phyloP scores from a whole-genome alignment of 2,888 invertebrate genomes.

The Tipula unca region DNA sequence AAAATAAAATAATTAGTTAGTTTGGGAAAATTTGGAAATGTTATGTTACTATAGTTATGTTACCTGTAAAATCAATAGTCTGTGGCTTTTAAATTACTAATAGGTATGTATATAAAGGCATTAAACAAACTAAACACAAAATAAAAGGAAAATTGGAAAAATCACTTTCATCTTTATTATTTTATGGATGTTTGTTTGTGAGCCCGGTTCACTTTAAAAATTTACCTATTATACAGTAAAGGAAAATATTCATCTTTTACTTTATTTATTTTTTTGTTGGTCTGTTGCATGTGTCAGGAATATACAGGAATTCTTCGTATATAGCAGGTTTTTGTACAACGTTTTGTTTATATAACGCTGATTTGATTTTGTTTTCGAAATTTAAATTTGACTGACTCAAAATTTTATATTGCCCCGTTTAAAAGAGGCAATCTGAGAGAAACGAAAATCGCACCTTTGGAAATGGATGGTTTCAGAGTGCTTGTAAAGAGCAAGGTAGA shows the following conservation, averaged over 20 bases:
- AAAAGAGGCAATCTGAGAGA: too few relatives aligned
- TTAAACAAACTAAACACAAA: neutral
- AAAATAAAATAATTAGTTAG: neutral
- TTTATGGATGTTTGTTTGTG: neutral
- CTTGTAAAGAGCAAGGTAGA: too few relatives aligned
- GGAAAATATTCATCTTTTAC: neutral
- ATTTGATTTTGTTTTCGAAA: too few relatives aligned
- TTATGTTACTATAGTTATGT: neutral
- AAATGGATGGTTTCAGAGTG: too few relatives aligned
- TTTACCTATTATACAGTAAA: neutral
- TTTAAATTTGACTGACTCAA: too few relatives aligned
- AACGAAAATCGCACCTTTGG: too few relatives aligned
- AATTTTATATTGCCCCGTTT: too few relatives aligned
- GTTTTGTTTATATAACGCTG: too few relatives aligned
- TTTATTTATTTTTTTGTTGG: neutral
- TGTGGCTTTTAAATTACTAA: neutral
- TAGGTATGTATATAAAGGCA: neutral
- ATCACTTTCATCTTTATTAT: neutral
- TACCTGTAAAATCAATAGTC: neutral
- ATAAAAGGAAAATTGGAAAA: neutral
- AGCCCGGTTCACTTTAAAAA: neutral
- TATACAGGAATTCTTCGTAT: too few relatives aligned
- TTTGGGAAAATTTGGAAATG: neutral
- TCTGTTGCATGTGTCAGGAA: neutral
- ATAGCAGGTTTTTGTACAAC: too few relatives aligned